These are phyloP conservation scores for Peromyscus californicus DNA, from an alignment of 2,113 vertebrate species.

Conservation along the genomic window DNA sequence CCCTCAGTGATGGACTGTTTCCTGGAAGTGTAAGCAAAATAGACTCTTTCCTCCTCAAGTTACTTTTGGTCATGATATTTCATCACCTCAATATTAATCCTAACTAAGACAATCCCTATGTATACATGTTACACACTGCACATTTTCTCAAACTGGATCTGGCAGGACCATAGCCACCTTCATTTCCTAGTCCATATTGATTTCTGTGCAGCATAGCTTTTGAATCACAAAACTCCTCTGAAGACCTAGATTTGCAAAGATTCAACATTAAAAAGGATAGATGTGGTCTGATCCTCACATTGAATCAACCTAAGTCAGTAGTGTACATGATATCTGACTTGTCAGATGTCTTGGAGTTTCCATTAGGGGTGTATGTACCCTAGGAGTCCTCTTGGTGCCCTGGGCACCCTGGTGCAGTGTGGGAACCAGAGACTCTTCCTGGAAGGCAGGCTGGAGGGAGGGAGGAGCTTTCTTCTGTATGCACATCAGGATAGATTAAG, in stretches of 20 bases:
- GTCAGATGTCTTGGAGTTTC: neutral
- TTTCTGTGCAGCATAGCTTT: neutral
- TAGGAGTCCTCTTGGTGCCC: neutral
- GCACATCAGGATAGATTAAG: neutral
- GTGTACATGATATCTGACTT: neutral
- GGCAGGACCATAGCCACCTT: rapidly evolving
- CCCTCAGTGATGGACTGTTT: neutral
- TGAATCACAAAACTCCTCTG: neutral
- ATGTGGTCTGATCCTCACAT: neutral
- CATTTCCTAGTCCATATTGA: neutral
- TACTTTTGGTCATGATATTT: neutral
- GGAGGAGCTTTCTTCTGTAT: neutral
- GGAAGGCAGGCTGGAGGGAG: neutral
- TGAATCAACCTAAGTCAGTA: neutral
- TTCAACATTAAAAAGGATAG: neutral
- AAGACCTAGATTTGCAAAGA: constrained; percentile 38
- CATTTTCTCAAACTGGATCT: neutral
- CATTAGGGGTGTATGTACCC: neutral
- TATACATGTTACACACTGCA: rapidly evolving
- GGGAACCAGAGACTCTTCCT: neutral
- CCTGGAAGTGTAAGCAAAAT: neutral
- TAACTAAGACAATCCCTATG: neutral
- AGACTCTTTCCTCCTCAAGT: neutral
- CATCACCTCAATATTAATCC: neutral
- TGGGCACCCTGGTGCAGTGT: neutral